Base-by-base conservation (phyloP, 2,113 vertebrate species). In the Corythoichthys intestinalis region DNA sequence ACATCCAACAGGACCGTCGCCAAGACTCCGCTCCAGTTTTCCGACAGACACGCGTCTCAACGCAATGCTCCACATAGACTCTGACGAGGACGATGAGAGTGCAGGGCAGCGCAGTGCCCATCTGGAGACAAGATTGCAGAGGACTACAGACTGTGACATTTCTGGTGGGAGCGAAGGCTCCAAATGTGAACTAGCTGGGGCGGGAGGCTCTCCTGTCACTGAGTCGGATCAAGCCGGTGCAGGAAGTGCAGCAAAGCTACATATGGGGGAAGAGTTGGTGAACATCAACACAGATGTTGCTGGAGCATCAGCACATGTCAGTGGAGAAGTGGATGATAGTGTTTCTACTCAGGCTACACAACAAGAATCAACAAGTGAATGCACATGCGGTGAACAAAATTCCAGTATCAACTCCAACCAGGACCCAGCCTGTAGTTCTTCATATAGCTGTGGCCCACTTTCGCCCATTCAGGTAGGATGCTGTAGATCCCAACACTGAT, bases 61-160 rank as follows among this genome's bases (percentile, higher is more conserved):
- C 20, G 93, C 96, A 11, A 98, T 98, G 96, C 93, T 98, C 72
- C 96, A 98, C 70, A 98, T 98, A 1, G 97, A 98, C 89, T 98
- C 96, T 0, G 97, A 98, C 49, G 96, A 98, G 71, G 96, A 98
- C 11, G 96, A 98, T 70, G 92, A 93, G 69, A 78, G 76, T 0
- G 56, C 52, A 2, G 82, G 39, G 6, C 80, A 72, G 61, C 75
- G 78, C 3, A 68, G 72, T 69, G 86, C 82, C 47, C 83, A 66
- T 11, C 80, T 71, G 50, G 79, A 62, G 46, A 6, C 11, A 0
- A 74, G 70, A 0, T 65, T 75, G 0, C 78, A 63, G 53, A 69
- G 63, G 60, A 65, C 35, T 4, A 12, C 66, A 3, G 67, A 69
- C 11, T 38, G 8, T 2, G 14, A 72, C n/a, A 76, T n/a, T 37